These are phyloP conservation scores for Empis livida DNA, from an alignment of 2,888 invertebrate genomes.

Conservation along the genomic window DNA sequence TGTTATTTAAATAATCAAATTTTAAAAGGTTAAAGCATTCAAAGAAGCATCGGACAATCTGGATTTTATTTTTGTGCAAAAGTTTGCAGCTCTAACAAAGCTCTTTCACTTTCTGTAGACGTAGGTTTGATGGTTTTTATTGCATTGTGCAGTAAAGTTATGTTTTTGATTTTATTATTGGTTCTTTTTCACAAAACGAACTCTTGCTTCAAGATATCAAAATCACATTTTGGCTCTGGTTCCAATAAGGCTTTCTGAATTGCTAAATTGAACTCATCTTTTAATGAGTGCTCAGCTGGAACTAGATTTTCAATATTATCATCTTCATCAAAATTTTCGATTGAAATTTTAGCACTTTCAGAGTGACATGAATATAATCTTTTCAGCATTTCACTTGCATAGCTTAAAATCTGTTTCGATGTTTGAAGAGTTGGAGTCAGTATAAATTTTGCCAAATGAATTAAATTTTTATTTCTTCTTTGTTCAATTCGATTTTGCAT, in stretches of 20 bases:
- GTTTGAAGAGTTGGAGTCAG: neutral
- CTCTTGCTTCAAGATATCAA: neutral
- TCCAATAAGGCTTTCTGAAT: neutral
- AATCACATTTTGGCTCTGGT: neutral
- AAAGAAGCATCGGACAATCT: neutral
- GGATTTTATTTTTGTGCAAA: neutral
- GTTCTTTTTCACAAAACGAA: neutral
- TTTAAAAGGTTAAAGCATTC: neutral
- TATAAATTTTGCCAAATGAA: neutral
- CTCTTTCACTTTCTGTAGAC: neutral
- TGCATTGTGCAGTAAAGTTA: neutral
- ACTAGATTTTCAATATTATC: neutral
- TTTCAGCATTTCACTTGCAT: neutral
- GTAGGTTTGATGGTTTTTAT: neutral
- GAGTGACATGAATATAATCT: neutral
- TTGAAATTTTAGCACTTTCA: neutral
- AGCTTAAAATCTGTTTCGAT: neutral
- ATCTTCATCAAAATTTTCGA: neutral
- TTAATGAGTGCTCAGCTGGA: neutral
- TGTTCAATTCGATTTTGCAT: neutral
- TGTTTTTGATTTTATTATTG: neutral
- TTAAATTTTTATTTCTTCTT: neutral
- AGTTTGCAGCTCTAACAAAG: neutral
- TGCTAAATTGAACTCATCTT: neutral
- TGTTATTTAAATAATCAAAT: neutral